These are phyloP conservation scores for Pentamera pediparva DNA, from an alignment of 53 echinoderm and acorn worm genomes.

Conservation along the genomic window DNA sequence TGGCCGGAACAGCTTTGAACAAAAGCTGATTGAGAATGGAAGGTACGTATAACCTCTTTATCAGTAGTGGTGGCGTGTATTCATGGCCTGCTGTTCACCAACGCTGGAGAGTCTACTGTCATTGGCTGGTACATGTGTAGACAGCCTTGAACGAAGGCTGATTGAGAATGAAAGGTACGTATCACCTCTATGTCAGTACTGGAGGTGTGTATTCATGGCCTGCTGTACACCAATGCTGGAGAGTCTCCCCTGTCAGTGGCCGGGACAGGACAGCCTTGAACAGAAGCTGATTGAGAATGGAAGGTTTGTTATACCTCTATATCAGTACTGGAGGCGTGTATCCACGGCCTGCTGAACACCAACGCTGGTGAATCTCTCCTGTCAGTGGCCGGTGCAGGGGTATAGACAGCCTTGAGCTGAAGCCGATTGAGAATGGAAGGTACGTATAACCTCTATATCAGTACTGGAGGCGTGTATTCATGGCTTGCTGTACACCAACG, in stretches of 20 bases:
- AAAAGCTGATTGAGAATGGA: too few relatives aligned
- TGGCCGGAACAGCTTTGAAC: too few relatives aligned
- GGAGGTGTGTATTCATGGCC: slow-evolving; percentile 71
- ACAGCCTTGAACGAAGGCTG: slow-evolving; percentile 71
- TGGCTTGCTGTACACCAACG: too few relatives aligned
- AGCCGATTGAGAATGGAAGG: slow-evolving; percentile 77
- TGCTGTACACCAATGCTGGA: slow-evolving; percentile 69
- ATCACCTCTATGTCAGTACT: slow-evolving; percentile 64
- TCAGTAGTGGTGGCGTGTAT: slow-evolving; percentile 73
- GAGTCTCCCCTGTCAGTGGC: slow-evolving; percentile 69
- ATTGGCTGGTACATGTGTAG: slow-evolving; percentile 79
- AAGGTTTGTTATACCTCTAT: too few relatives aligned
- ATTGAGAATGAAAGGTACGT: slow-evolving; percentile 88
- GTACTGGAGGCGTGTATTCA: too few relatives aligned
- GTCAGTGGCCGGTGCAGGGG: slow-evolving; percentile 71
- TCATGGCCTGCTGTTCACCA: slow-evolving; percentile 62
- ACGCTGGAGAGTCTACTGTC: slow-evolving; percentile 73
- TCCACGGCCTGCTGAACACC: slow-evolving; percentile 68
- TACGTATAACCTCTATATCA: too few relatives aligned
- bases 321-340: slow-evolving; percentile 68
- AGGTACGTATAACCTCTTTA: too few relatives aligned
- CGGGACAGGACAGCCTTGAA: slow-evolving; percentile 81
- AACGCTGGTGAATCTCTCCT: slow-evolving; percentile 77
- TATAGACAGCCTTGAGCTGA: slow-evolving; percentile 82
- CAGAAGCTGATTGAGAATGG: slow-evolving; percentile 74